Conservation (phyloP, 2,113 vertebrate species). For the Rhinolophus sinicus region DNA sequence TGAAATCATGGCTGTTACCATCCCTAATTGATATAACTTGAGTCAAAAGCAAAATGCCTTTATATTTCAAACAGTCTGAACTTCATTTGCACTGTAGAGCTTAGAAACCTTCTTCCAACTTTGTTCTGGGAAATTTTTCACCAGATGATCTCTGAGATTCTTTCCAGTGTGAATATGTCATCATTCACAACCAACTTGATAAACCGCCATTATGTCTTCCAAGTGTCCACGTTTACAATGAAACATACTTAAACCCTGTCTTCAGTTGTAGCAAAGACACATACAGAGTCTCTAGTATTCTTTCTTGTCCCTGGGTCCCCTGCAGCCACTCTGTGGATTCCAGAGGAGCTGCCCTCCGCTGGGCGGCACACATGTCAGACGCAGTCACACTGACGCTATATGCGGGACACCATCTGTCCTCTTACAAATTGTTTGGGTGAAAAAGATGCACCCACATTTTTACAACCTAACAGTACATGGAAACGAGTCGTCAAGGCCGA, state of each 20-base stretch:
- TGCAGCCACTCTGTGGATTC: too few relatives aligned
- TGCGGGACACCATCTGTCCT: neutral
- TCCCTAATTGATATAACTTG: neutral
- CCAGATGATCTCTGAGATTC: neutral
- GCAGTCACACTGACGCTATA: neutral
- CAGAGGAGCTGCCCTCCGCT: too few relatives aligned
- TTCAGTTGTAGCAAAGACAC: neutral
- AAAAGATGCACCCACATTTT: neutral
- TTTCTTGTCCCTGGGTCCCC: neutral
- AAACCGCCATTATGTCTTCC: neutral
- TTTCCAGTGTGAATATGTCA: neutral
- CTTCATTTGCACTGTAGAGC: neutral
- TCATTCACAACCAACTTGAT: neutral
- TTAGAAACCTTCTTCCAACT: neutral
- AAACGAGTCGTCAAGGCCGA: neutral
- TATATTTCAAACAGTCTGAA: neutral
- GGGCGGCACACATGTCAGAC: accelerated
- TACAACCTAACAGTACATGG: neutral
- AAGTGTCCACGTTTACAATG: neutral
- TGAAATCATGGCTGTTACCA: neutral
- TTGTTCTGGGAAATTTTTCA: neutral
- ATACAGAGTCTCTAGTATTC: neutral
- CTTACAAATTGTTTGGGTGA: neutral
- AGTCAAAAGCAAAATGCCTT: neutral
- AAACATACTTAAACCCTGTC: neutral